phyloP scores from a whole-genome alignment of 2,797 vertebrate genomes.

The Pyrrhura leucotis region DNA sequence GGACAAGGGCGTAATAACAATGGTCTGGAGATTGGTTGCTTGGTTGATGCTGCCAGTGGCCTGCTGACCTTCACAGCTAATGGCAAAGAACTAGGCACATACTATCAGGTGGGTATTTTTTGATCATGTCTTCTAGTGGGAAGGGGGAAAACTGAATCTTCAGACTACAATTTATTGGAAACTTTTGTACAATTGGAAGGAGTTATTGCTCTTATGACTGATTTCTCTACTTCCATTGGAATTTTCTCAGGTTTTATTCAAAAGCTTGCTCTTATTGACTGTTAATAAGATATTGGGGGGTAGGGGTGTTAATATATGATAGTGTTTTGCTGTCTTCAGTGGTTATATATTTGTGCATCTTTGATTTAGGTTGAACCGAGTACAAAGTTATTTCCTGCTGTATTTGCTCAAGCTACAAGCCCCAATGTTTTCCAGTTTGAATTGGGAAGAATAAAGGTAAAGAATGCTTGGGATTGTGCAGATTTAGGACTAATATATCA shows the following conservation, averaged over 20 bases:
- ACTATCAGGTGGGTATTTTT: constrained; percentile 85
- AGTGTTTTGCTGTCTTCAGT: neutral
- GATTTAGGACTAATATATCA: neutral
- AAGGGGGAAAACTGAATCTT: neutral
- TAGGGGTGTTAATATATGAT: neutral
- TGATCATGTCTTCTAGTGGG: neutral
- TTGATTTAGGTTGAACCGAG: constrained; percentile 91
- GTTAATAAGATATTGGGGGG: neutral
- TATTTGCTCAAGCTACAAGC: constrained; percentile 94
- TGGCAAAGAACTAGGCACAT: constrained; percentile 91
- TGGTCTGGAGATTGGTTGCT: constrained; percentile 92
- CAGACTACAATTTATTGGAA: neutral
- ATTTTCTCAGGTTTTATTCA: neutral
- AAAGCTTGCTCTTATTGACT: neutral
- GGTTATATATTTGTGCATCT: neutral
- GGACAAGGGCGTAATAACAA: constrained; percentile 92
- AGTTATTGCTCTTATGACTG: neutral
- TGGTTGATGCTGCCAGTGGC: constrained; percentile 89
- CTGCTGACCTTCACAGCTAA: constrained; percentile 92
- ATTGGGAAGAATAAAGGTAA: constrained; percentile 92
- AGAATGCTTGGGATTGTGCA: neutral
- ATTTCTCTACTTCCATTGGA: neutral
- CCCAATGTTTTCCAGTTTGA: constrained; percentile 96
- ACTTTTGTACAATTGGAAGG: neutral
- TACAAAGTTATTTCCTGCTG: constrained; percentile 94